Percentiles rank a stretch among this genome's conserved stretches.
Evolutionary conservation across 2,113 vertebrate species (phyloP).

Genomic region (Myotis lucifugus): DNA sequence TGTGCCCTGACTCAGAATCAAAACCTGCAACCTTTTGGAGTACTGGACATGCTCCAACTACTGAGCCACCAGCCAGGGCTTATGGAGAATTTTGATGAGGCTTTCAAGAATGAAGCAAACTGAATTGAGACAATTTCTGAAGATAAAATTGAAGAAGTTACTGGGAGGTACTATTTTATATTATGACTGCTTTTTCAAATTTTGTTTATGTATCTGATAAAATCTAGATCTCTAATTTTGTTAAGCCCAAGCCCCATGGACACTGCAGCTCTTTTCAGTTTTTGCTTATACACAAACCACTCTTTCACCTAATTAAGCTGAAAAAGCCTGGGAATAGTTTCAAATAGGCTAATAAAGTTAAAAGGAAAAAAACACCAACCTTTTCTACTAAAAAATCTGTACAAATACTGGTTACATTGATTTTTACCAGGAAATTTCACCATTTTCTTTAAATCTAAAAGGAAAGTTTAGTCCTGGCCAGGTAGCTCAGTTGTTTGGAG

Average conservation of each 20-base stretch:
- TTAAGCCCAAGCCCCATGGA: not conserved
- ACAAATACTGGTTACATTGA: not conserved
- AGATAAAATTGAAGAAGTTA: not conserved
- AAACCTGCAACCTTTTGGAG: not conserved
- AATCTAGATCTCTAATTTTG: not conserved
- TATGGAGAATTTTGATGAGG: not conserved
- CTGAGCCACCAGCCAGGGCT: not conserved
- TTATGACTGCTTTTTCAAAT: not conserved
- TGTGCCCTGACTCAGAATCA: not conserved
- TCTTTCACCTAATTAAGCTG: not conserved
- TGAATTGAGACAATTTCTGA: not conserved
- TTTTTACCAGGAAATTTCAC: not conserved
- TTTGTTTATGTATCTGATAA: not conserved
- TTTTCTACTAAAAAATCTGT: not conserved
- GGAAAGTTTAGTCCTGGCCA: not conserved
- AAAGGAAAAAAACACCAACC: not conserved
- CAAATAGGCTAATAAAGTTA: not conserved
- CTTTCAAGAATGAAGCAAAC: not conserved
- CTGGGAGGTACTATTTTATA: not conserved
- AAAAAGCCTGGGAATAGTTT: not conserved
- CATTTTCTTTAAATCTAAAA: slow-evolving; percentile 51
- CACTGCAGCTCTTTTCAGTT: not conserved
- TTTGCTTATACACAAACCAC: not conserved
- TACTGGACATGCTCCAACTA: not conserved
- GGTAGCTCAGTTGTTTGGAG: not conserved